Base-by-base conservation (phyloP, 2,797 vertebrate genomes). In the Tangara arthus region DNA sequence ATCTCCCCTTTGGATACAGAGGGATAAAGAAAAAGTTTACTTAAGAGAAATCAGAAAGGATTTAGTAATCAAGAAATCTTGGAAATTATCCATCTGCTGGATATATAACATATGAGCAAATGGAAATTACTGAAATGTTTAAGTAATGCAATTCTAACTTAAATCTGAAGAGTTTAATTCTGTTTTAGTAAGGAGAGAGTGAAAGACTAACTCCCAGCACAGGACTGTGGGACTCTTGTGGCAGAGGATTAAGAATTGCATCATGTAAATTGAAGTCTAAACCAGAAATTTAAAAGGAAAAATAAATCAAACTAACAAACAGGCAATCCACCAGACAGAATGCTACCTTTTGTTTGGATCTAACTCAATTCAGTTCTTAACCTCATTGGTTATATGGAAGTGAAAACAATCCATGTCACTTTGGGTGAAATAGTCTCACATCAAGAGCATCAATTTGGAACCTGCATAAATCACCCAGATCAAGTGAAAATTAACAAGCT, bases 61-160 rank as follows among this genome's bases (percentile, higher is more conserved):
- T 89, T 91, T 76, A 56, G 78, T 95, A 96, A 97, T 97, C 82
- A 96, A 94, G 95, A 96, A 84, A 89, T 92, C 47, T 97, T 93
- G 95, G 94, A 97, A 95, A 69, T 87, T 71, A 82, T 92, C 87
- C 79, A 76, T 95, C 63, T 71, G n/a, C 83, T 77, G 56, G 70
- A 85, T 96, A 87, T 76, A 79, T 94, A 95, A 91, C 63, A 91
- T 76, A 92, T 73, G 75, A 97, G 65, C 80, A 93, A 96, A 47
- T 84, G 86, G 73, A 96, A 96, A 88, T 86, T 82, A 85, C 53
- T 83, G 34, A 84, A 89, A 88, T 77, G 63, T 88, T 96, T 88
- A 94, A 96, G 87, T 83, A 97, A 91, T 88, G 87, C 53, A 95
- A 82, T 60, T 89, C 90, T 92, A 81, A 89, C 75, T 81, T 92